Base-by-base conservation (phyloP, 2,113 vertebrate species). In the Podilymbus podiceps region DNA sequence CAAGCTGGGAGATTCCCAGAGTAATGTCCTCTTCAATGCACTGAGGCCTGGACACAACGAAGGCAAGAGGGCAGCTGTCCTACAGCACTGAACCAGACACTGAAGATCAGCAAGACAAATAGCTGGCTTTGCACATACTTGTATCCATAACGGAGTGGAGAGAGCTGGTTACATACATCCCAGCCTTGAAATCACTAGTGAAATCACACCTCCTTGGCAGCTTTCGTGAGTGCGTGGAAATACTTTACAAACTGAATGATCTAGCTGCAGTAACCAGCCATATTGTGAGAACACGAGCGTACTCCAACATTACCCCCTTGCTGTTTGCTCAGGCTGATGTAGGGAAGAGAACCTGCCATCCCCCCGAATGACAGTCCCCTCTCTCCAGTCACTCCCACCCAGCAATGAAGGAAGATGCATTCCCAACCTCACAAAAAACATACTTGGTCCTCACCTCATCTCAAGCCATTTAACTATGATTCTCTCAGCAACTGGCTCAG, bases 201-300 rank as follows among this genome's bases (percentile, higher is more conserved):
- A 55, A 53, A 56, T 8, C 6, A 20, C 23, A 42, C 2, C 1
- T 2, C 5, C 19, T 40, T 35, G n/a, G 3, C 38, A 59, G 14
- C 21, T 72, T 66, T 50, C 4, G 0, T 35, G 23, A 71, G 14
- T 24, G 40, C 21, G 6, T 27, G 42, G 18, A 72, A 85, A 81
- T 23, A 25, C 18, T 68, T 60, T 21, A 10, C 33, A 60, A 25
- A 28, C 14, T 22, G 44, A 38, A 55, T 4, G 6, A 4, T 31
- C 30, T 21, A 14, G 38, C 4, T 58, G 42, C 18, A 66, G 38
- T 6, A 40, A 46, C 19, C 27, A 79, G 30, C 9, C n/a, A 18
- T 0, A 0, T 0, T 63, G 68, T 44, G 58, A 62, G 19, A 28
- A 63, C 20, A 23, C 6, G 14, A 82, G 12, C 9, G 8, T 10